These are phyloP conservation scores for Cebidichthys violaceus DNA, from an alignment of 2,113 vertebrate species.

Conservation along the genomic window DNA sequence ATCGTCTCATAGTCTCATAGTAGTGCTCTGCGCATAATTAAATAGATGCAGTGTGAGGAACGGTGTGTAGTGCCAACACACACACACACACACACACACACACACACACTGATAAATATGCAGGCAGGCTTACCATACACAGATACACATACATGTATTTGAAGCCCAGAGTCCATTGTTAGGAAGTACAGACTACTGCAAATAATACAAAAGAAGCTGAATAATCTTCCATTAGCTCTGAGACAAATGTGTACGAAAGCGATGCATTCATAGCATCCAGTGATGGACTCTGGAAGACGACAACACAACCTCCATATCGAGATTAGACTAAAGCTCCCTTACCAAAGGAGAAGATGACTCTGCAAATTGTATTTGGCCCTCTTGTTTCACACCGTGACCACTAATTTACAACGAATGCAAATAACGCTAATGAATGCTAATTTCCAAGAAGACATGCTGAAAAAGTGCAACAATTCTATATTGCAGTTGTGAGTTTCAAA, in stretches of 20 bases:
- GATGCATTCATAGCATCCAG: neutral
- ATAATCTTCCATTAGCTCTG: neutral
- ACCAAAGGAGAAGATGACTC: neutral
- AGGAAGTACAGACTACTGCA: neutral
- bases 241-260: neutral
- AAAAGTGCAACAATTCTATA: neutral
- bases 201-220: neutral
- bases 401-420: neutral
- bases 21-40: conserved; percentile 63
- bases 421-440: neutral
- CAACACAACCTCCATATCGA: neutral
- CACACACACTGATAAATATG: neutral
- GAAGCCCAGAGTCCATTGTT: neutral
- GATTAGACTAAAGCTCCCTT: neutral
- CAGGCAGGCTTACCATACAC: neutral
- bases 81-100: neutral
- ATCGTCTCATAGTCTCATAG: conserved; percentile 57
- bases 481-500: too few relatives aligned
- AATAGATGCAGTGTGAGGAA: conserved; percentile 43
- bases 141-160: neutral
- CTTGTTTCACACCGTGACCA: neutral
- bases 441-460: neutral
- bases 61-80: conserved; percentile 8
- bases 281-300: neutral
- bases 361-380: neutral